Percentiles rank a stretch among this genome's conserved stretches.
Conservation (phyloP, 2,113 vertebrate genomes). For the Amazona vittata region DNA sequence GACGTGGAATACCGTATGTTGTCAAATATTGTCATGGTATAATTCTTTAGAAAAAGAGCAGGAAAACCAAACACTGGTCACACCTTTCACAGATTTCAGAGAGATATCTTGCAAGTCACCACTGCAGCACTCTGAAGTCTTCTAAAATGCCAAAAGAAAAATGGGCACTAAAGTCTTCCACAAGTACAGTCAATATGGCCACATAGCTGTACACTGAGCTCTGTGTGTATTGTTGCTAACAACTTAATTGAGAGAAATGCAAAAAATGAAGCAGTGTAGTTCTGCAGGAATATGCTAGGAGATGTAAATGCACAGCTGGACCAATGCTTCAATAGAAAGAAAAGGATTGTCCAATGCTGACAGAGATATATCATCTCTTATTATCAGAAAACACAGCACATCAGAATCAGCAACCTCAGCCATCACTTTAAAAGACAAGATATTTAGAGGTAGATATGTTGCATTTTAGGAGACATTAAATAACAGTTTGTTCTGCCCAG, state of each 20-base stretch:
- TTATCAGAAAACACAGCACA: background rate
- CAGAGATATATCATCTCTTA: background rate
- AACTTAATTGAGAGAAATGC: background rate
- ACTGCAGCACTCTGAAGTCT: background rate
- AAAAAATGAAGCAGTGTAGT: background rate
- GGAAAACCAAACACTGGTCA: background rate
- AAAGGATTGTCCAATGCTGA: background rate
- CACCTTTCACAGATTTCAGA: background rate
- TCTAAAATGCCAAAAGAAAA: background rate
- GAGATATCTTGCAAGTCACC: background rate
- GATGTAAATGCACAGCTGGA: background rate
- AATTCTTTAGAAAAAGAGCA: background rate
- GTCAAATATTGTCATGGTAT: background rate
- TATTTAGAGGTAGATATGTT: background rate
- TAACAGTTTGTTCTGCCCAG: background rate
- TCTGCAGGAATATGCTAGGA: background rate
- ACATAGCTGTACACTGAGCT: background rate
- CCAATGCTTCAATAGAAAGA: background rate
- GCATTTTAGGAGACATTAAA: background rate
- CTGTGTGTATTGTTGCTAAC: fast-evolving
- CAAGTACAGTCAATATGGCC: background rate
- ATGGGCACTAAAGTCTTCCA: background rate
- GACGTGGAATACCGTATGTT: background rate
- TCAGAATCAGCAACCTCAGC: background rate
- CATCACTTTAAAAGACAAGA: background rate